Evolutionary conservation across 1,140 invertebrate species (phyloP), one percentile per base, ranked within the genome.

Genomic region (Drosophila sucinea): DNA sequence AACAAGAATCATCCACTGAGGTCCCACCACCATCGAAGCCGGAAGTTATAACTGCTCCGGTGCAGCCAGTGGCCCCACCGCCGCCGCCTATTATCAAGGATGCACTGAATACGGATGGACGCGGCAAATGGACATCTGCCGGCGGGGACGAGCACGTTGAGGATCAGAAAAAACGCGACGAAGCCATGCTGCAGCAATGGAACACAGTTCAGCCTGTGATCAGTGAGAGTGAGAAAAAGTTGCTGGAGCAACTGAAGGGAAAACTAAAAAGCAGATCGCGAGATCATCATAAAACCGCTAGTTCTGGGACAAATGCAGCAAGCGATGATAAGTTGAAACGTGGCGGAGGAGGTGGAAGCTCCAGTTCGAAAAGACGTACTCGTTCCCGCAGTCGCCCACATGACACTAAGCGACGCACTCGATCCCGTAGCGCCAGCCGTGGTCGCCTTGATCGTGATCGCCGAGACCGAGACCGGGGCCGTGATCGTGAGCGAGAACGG

Each of bases 181-280:
- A 95, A 66, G 92, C 90, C 8, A 87, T 94, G 57, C 81, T 95
- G 38, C 93, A 93, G 33, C 94, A 95, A 75, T 95, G 94, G 94
- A 95, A 94, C 93, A 94, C 93, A 2, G 91, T 93, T 10, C 92
- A 94, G 78, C 93, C 94, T 33, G 90, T 92, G 4, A 92, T 94
- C n/a, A 93, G 93, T 62, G 94, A 94, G 1, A 94, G 93, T 61
- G 94, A 94, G 72, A 92, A 94, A 76, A 93, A 94, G 60, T 80
- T 95, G 30, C 81, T 95, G 1, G 94, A 95, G 58, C 93, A 93
- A 51, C 91, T 95, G 6, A 95, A 95, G 72, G 93, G 93, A 23
- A 87, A 92, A 68, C 85, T 93, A 11, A 93, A 93, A 63, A 87
- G 81, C 54, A 17, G 38, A 74, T 0, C 68, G 70, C 23, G 83